Evolutionary conservation across 2,888 invertebrate genomes (phyloP).

Genomic region (Plebejus argus): DNA sequence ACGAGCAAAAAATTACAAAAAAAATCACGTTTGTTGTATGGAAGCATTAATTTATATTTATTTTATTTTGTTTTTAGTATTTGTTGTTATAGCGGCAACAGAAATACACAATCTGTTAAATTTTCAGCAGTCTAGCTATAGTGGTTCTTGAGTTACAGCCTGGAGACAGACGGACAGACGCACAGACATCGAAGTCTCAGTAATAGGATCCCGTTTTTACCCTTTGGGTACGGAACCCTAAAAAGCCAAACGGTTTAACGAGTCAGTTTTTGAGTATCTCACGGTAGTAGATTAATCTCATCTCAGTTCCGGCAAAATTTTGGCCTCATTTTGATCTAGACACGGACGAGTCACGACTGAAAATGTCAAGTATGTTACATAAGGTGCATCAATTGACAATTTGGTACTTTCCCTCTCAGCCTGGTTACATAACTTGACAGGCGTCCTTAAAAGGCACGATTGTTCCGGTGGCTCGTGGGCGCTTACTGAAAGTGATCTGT

Average conservation of each 20-base stretch:
- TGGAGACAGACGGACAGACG: too few species aligned
- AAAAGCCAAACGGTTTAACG: background rate
- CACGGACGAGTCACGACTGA: conserved; percentile 12
- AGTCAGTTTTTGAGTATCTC: background rate
- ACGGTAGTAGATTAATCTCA: background rate
- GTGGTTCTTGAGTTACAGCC: too few species aligned
- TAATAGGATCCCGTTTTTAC: too few species aligned
- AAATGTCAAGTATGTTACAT: conserved; percentile 27
- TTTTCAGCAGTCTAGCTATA: too few species aligned
- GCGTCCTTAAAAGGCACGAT: conserved; percentile 18
- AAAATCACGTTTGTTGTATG: too few species aligned
- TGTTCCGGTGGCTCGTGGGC: conserved; percentile 25
- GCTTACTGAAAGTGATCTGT: background rate
- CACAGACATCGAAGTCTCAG: too few species aligned
- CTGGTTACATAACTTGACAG: conserved; percentile 20
- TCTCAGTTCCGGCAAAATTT: background rate
- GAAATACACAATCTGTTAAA: too few species aligned
- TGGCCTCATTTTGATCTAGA: conserved; percentile 21
- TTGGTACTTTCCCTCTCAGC: conserved; percentile 22
- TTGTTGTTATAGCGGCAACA: too few species aligned
- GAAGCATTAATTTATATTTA: too few species aligned
- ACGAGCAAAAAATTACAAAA: too few species aligned
- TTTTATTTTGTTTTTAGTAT: too few species aligned
- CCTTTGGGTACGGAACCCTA: too few species aligned
- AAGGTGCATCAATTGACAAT: conserved; percentile 29